Percentiles rank a stretch among this genome's conserved stretches.
These are phyloP conservation scores for Scolanthus callimorphus DNA, from an alignment of 92 coral and sea anemone species.

Conservation along the genomic window DNA sequence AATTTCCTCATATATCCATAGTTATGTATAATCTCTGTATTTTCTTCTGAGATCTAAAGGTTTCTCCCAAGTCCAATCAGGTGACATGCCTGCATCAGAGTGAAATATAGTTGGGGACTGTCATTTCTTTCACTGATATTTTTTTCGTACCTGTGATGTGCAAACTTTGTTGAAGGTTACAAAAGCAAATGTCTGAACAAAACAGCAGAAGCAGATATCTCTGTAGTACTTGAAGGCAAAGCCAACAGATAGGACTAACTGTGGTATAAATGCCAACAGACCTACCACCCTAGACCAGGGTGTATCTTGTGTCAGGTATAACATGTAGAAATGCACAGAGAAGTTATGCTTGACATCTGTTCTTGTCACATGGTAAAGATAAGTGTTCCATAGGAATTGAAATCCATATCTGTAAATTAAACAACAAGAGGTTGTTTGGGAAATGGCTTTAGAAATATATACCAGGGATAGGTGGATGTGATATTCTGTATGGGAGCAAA, in stretches of 20 bases:
- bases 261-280: slow-evolving; percentile 84
- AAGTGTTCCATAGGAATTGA: slow-evolving; percentile 93
- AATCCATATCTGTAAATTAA: slow-evolving; percentile 77
- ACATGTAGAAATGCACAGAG: slow-evolving; percentile 95
- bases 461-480: too few species aligned
- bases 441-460: too few species aligned
- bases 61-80: too few species aligned
- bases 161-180: slow-evolving; percentile 98
- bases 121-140: too few species aligned
- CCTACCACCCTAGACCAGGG: slow-evolving; percentile 69
- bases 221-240: slow-evolving; percentile 72
- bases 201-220: slow-evolving; percentile 86
- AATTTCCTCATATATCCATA: too few species aligned
- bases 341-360: slow-evolving; percentile 93
- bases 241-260: slow-evolving; percentile 61
- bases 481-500: too few species aligned
- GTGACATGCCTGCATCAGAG: neutral
- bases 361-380: slow-evolving; percentile 93
- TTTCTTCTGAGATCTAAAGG: too few species aligned
- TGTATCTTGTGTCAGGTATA: slow-evolving; percentile 81
- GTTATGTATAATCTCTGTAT: too few species aligned
- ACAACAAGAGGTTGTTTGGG: too few species aligned
- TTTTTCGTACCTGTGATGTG: slow-evolving; percentile 85
- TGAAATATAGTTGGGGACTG: neutral
- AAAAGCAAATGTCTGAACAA: slow-evolving; percentile 97